Evolutionary conservation across 2,888 invertebrate genomes (phyloP), one percentile per base, ranked within the genome.

Genomic region (Parascotia fuliginaria): DNA sequence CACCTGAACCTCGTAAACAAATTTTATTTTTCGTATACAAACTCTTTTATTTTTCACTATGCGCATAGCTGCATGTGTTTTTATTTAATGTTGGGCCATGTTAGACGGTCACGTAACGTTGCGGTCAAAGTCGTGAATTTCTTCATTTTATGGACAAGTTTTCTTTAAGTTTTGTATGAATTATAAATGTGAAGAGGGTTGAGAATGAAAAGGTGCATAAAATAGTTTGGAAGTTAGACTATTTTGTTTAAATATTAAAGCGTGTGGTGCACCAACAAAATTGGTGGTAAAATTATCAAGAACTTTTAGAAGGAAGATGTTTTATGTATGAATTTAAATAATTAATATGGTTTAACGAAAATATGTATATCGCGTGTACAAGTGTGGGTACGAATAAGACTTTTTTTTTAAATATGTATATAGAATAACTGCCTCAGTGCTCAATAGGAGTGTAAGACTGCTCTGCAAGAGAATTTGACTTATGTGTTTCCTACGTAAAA

Each of bases 1-100:
- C 65, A 56, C 47, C 55, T 58, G 58, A 42, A 27, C 42, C 34
- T 58, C 49, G 42, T 66, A 55, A 61, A 66, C 47, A 58, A 58
- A 55, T 58, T 68, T 68, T 64, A 68, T 65, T 55, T 60, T 63
- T 56, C 54, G 39, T 39, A 49, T 50, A 55, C 36, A 51, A 24
- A 16, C 4, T 53, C 42, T 53, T 61, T 60, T 41, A 42, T 51
- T 39, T 45, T 45, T 41, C 27, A 45, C 31, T 38, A 11, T 27
- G n/a, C n/a, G n/a, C n/a, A n/a, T n/a, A n/a, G 22, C 28, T 42
- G 42, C 27, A 46, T 49, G 6, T 39, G 22, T 43, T 50, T 27
- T 32, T 64, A 64, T 64, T 65, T 58, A 49, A 55, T 28, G 32
- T 13, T 29, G 36, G 32, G 33, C 41, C 11, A 43, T 44, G 44